These are phyloP conservation scores for Solenopsis fugax DNA, from an alignment of 1,140 invertebrate genomes.

Conservation along the genomic window DNA sequence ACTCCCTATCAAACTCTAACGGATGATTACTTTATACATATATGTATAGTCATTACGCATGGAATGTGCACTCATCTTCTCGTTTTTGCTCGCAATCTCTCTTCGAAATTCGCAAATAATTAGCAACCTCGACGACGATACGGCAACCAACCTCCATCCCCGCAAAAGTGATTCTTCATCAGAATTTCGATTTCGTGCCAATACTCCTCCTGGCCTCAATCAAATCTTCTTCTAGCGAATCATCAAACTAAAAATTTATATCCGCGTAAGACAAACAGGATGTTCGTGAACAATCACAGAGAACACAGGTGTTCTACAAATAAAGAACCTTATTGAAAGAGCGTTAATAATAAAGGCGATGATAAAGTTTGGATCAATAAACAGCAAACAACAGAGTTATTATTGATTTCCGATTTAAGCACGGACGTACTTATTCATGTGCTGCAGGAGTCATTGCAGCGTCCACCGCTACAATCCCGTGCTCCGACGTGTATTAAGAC, in stretches of 20 bases:
- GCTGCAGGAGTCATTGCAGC: not conserved
- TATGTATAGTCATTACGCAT: conserved; percentile 73
- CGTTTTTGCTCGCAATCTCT: conserved; percentile 60
- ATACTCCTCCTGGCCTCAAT: not conserved
- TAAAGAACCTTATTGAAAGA: not conserved
- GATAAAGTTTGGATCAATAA: conserved; percentile 23
- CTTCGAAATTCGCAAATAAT: conserved; percentile 24
- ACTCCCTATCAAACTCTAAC: conserved; percentile 81
- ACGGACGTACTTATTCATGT: not conserved
- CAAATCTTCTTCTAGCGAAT: not conserved
- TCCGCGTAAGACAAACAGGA: not conserved
- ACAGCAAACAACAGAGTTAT: not conserved
- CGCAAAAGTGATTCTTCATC: not conserved
- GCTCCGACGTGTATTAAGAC: not conserved
- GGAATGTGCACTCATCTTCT: conserved; percentile 79
- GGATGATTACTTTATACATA: conserved; percentile 74
- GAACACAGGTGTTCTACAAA: not conserved
- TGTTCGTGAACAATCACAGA: not conserved
- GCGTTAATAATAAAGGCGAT: not conserved
- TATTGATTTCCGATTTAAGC: conserved; percentile 33
- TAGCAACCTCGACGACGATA: conserved; percentile 36
- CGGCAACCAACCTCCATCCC: not conserved
- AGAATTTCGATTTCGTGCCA: conserved; percentile 3
- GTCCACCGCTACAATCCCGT: not conserved
- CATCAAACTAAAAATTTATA: not conserved